phyloP scores from a whole-genome alignment of 2,797 vertebrate species.

The Erpetoichthys calabaricus region DNA sequence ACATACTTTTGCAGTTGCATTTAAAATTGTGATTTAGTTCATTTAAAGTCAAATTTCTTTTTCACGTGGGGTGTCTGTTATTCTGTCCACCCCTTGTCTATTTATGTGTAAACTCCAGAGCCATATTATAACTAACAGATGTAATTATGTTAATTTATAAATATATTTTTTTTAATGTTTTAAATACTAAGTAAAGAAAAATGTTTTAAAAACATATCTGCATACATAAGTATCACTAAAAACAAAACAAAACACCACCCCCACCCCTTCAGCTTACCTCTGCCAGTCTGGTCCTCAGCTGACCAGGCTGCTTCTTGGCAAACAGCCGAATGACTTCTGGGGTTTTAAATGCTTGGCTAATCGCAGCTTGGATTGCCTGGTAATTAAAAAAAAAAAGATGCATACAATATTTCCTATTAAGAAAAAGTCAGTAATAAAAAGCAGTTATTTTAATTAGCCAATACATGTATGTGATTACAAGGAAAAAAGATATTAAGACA shows the following conservation, averaged over 20 bases:
- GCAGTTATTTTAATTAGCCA: neutral
- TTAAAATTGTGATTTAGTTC: no score
- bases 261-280: constrained; percentile 57
- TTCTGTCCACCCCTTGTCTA: no score
- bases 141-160: neutral
- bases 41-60: no score
- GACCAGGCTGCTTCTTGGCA: constrained; percentile 94
- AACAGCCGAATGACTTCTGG: constrained; percentile 94
- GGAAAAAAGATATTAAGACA: neutral
- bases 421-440: neutral
- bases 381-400: constrained; percentile 16
- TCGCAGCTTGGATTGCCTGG: constrained; percentile 92
- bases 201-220: constrained; percentile 4
- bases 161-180: neutral
- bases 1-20: no score
- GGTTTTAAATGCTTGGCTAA: constrained; percentile 96
- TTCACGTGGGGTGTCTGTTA: no score
- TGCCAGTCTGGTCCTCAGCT: constrained; percentile 76
- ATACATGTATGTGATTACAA: neutral
- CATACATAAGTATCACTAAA: constrained; percentile 13
- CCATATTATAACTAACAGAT: no score
- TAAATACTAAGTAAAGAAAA: neutral
- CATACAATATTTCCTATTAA: neutral
- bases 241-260: constrained; percentile 6
- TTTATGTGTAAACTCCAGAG: no score